These are phyloP conservation scores for Acronicta psi DNA, from an alignment of 2,888 invertebrate species.

Conservation along the genomic window DNA sequence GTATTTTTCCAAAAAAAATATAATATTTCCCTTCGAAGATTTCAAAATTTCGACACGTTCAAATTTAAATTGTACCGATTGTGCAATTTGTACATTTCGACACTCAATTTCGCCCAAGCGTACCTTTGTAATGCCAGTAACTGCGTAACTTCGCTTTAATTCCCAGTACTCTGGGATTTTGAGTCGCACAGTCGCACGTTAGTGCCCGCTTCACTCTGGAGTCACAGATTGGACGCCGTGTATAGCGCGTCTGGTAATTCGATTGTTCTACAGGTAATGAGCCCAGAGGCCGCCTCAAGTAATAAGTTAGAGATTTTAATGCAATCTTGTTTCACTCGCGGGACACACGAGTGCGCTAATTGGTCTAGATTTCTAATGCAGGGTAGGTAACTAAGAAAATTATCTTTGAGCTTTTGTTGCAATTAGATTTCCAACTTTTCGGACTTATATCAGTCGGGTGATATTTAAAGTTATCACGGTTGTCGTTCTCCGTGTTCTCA, in stretches of 20 bases:
- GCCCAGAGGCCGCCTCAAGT: slow-evolving; percentile 40
- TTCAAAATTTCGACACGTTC: slow-evolving; percentile 24
- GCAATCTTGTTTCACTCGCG: slow-evolving; percentile 39
- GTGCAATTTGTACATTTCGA: slow-evolving; percentile 44
- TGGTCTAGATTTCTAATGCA: slow-evolving; percentile 38
- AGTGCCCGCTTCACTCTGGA: slow-evolving; percentile 29
- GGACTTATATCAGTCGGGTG: background rate
- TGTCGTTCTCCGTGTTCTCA: background rate
- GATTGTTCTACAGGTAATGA: slow-evolving; percentile 56
- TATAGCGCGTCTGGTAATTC: slow-evolving; percentile 55
- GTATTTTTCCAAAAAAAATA: too few species aligned
- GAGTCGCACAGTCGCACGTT: slow-evolving; percentile 37
- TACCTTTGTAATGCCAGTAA: slow-evolving; percentile 26
- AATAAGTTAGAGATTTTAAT: slow-evolving; percentile 55
- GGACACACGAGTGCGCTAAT: slow-evolving; percentile 18
- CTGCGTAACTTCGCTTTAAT: slow-evolving; percentile 41
- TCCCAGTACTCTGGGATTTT: slow-evolving; percentile 27
- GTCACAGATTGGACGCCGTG: slow-evolving; percentile 43
- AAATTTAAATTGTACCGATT: slow-evolving; percentile 46
- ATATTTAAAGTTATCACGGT: background rate
- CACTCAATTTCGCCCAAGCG: slow-evolving; percentile 45
- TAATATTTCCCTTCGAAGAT: slow-evolving; percentile 9
- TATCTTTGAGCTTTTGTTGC: background rate
- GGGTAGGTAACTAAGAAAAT: slow-evolving; percentile 16
- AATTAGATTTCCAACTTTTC: background rate